Percentiles rank a stretch among this genome's conserved stretches.
Conservation (phyloP, 1,140 invertebrate genomes). For the Bombus balteatus region DNA sequence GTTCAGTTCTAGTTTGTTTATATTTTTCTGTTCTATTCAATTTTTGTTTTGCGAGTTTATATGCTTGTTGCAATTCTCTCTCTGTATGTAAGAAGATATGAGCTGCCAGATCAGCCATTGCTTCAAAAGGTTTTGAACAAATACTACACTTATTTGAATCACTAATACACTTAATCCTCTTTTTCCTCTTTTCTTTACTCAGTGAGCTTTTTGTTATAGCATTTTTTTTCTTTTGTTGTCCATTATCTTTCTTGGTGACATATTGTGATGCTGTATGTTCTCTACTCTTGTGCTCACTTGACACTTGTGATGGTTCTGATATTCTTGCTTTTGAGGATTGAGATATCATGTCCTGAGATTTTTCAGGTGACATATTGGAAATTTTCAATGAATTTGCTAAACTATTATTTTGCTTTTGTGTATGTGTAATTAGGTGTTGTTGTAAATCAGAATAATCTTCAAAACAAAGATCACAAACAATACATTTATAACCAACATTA, state of each 20-base stretch:
- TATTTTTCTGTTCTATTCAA: not conserved
- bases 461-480: conserved; percentile 29
- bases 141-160: conserved; percentile 61
- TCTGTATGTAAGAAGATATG: conserved; percentile 76
- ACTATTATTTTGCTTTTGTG: not conserved
- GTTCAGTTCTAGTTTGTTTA: not conserved
- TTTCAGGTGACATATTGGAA: not conserved
- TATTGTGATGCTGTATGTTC: not conserved
- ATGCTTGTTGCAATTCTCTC: conserved; percentile 71
- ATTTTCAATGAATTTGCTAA: not conserved
- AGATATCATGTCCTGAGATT: not conserved
- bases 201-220: not conserved
- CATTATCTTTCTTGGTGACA: not conserved
- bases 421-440: conserved; percentile 20
- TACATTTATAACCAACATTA: conserved; percentile 17
- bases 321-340: not conserved
- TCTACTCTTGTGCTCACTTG: not conserved
- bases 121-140: conserved; percentile 69
- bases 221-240: not conserved
- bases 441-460: not conserved
- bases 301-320: not conserved
- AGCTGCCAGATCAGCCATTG: conserved; percentile 66
- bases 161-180: not conserved
- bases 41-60: conserved; percentile 51
- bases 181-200: not conserved